Conservation (phyloP, 2,113 vertebrate genomes). For the Coptodon rendalli region DNA sequence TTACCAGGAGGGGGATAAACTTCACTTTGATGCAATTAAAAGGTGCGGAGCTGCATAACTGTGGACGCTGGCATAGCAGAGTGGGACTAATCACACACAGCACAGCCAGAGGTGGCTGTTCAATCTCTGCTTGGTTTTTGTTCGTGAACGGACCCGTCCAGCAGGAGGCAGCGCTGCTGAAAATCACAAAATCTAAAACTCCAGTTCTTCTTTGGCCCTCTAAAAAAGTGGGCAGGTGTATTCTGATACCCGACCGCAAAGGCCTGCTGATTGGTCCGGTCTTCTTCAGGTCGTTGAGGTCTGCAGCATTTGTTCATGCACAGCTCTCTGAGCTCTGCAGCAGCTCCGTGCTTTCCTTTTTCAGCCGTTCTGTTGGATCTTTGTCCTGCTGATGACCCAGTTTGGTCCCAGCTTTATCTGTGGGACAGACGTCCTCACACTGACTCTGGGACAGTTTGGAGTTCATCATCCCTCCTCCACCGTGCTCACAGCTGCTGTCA, state of each 20-base stretch:
- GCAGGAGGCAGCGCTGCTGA: neutral
- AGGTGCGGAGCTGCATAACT: neutral
- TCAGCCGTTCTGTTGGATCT: neutral
- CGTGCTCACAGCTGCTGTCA: neutral
- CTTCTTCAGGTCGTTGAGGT: neutral
- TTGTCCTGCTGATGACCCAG: neutral
- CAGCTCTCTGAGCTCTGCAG: neutral
- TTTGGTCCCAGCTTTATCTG: neutral
- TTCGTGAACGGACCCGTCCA: neutral
- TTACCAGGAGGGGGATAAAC: neutral
- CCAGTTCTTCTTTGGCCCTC: neutral
- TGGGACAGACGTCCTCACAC: neutral
- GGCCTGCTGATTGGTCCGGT: accelerated
- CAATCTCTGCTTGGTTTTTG: neutral
- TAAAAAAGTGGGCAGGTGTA: neutral
- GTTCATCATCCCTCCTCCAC: neutral
- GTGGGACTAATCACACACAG: neutral
- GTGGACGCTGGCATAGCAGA: neutral
- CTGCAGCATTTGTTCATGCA: neutral
- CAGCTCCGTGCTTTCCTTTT: neutral
- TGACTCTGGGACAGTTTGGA: neutral
- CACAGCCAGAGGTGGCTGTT: neutral
- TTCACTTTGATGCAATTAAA: neutral
- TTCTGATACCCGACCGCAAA: neutral
- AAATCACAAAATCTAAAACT: neutral